Percentiles rank a stretch among this genome's conserved stretches.
Conservation (phyloP, 1,140 invertebrate species). For the Choristoneura fumiferana region DNA sequence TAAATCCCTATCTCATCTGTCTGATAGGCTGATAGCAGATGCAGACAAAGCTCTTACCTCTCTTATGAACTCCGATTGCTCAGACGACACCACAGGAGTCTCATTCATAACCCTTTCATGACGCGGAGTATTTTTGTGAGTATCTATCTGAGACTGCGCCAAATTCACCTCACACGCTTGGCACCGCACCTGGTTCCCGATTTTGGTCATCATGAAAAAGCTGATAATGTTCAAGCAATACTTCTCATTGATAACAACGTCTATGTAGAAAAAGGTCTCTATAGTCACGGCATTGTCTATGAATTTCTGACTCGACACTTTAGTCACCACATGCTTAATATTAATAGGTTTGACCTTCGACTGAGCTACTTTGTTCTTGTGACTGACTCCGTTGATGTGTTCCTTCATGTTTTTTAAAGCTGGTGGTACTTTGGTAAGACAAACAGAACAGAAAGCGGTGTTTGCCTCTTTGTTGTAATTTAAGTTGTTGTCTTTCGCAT, state of each 20-base stretch:
- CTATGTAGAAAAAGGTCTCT: neutral
- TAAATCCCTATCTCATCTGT: neutral
- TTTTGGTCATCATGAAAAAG: conserved; percentile 2
- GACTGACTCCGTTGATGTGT: neutral
- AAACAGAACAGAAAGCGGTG: neutral
- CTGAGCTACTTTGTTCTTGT: neutral
- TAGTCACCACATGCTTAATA: neutral
- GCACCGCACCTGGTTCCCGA: neutral
- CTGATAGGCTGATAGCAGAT: no score
- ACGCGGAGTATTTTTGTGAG: conserved; percentile 11
- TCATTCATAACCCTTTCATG: conserved; percentile 19
- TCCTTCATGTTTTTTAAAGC: neutral
- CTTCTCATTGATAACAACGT: conserved; percentile 7
- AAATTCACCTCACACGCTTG: conserved; percentile 24
- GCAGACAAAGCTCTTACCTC: conserved; percentile 36
- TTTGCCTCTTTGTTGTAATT: neutral
- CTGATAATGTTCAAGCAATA: neutral
- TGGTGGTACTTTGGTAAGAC: neutral
- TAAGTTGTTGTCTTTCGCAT: conserved; percentile 7
- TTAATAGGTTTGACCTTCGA: neutral
- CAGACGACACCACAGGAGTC: conserved; percentile 19
- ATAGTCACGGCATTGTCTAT: neutral
- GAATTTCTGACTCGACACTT: neutral
- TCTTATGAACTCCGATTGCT: conserved; percentile 38
- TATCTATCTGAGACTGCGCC: neutral